Evolutionary conservation across 1,140 invertebrate genomes (phyloP).

Genomic region (Drosophila sp.): DNA sequence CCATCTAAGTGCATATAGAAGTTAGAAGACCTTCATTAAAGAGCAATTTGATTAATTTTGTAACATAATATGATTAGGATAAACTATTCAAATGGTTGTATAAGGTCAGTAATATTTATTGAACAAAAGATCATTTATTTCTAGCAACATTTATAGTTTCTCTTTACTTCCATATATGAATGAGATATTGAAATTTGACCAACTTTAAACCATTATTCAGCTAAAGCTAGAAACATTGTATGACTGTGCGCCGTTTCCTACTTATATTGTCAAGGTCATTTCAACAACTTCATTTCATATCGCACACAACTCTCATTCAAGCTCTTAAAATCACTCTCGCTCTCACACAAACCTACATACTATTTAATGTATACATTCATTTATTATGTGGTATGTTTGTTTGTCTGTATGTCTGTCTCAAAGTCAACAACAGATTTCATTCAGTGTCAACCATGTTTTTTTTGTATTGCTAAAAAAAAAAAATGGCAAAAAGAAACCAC

Average conservation of each 20-base stretch:
- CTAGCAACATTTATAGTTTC: neutral
- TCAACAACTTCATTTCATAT: conserved; percentile 34
- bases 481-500: conserved; percentile 17
- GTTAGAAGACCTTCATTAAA: too few relatives aligned
- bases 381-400: conserved; percentile 23
- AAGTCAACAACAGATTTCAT: conserved; percentile 68
- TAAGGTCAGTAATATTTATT: too few relatives aligned
- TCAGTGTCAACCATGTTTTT: conserved; percentile 66
- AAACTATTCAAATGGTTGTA: too few relatives aligned
- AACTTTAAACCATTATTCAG: neutral
- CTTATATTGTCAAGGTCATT: conserved; percentile 50
- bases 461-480: conserved; percentile 34
- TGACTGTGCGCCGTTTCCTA: neutral
- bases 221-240: neutral
- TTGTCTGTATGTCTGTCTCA: conserved; percentile 33
- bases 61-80: too few relatives aligned
- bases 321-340: conserved; percentile 61
- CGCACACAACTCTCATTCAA: conserved; percentile 34
- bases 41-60: too few relatives aligned
- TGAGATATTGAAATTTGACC: neutral
- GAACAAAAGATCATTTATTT: too few relatives aligned
- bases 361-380: conserved; percentile 3
- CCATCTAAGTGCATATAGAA: too few relatives aligned
- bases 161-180: neutral
- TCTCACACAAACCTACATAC: conserved; percentile 33